Percentiles rank a stretch among this genome's conserved stretches.
These are phyloP conservation scores for Chelon auratus DNA, from an alignment of 2,797 vertebrate genomes.

Conservation along the genomic window DNA sequence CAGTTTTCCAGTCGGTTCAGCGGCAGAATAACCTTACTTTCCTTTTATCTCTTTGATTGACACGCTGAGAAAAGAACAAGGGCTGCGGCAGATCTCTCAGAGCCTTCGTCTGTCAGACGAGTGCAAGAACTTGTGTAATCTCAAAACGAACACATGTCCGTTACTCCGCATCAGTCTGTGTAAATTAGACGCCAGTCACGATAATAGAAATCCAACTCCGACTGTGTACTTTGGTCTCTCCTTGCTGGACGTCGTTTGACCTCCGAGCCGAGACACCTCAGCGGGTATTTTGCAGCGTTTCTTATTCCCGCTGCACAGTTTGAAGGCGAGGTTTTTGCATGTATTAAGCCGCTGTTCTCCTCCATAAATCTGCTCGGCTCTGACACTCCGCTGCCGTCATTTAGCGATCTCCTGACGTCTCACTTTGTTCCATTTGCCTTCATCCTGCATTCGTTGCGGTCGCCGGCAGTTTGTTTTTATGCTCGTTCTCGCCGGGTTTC, in stretches of 20 bases:
- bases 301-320: conserved; percentile 14
- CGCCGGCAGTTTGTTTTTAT: conserved; percentile 31
- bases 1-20: conserved; percentile 10
- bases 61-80: conserved; percentile 46
- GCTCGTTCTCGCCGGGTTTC: conserved; percentile 11
- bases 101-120: conserved; percentile 51
- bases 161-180: conserved; percentile 28
- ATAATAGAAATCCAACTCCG: conserved; percentile 40
- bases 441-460: conserved; percentile 34
- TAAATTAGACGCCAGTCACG: conserved; percentile 38
- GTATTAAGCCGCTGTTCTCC: conserved; percentile 21
- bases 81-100: conserved; percentile 18
- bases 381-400: conserved; percentile 32
- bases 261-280: conserved; percentile 36
- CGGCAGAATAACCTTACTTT: conserved; percentile 26
- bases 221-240: conserved; percentile 20
- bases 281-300: conserved; percentile 15
- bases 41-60: conserved; percentile 62
- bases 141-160: conserved; percentile 53
- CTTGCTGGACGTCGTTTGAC: conserved; percentile 36
- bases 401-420: conserved; percentile 47
- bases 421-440: conserved; percentile 28
- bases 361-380: conserved; percentile 35
- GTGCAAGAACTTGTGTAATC: conserved; percentile 46
- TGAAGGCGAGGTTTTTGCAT: conserved; percentile 39